Evolutionary conservation across 2,113 vertebrate species (phyloP).

Genomic region (Anthoscopus minutus): DNA sequence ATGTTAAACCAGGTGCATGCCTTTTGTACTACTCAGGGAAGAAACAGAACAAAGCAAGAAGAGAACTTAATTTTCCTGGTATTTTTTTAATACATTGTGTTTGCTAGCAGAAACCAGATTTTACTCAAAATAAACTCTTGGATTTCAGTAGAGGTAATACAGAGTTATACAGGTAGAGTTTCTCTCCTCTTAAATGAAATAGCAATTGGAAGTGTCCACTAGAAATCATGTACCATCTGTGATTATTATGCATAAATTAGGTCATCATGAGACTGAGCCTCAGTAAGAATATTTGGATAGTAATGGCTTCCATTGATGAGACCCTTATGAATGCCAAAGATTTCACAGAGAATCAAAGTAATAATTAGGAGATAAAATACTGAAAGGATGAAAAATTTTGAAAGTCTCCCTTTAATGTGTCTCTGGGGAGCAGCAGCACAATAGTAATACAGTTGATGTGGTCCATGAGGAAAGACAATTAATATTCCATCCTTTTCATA

Average conservation of each 20-base stretch:
- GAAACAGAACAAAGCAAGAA: background rate
- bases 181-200: background rate
- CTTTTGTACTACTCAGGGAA: background rate
- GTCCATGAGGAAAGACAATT: background rate
- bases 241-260: background rate
- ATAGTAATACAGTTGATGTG: background rate
- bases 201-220: background rate
- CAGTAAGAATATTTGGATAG: background rate
- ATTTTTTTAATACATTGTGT: background rate
- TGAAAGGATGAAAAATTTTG: background rate
- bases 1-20: background rate
- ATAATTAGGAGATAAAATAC: background rate
- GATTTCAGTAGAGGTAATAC: background rate
- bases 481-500: background rate
- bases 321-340: background rate
- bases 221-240: background rate
- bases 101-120: background rate
- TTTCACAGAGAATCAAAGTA: background rate
- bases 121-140: background rate
- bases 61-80: background rate
- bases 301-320: background rate
- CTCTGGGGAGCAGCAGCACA: background rate
- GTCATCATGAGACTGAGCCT: background rate
- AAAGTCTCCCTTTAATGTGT: rapidly evolving
- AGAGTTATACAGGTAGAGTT: background rate